Evolutionary conservation across 2,888 invertebrate species (phyloP), one percentile per base, ranked within the genome.

Genomic region (Euspilapteryx auroguttella): DNA sequence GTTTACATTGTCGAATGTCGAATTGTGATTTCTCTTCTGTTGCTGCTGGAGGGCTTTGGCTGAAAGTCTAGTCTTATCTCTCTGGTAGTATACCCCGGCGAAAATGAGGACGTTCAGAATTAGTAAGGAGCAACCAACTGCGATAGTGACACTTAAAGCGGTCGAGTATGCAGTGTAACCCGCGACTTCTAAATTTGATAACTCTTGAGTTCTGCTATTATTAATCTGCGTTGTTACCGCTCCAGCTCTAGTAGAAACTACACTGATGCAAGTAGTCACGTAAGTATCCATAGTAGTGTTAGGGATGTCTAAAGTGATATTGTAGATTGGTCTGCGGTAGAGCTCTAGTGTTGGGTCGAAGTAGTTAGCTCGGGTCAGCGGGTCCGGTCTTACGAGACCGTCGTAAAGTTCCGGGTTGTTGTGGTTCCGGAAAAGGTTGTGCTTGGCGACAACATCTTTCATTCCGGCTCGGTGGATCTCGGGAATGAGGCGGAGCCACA

Each of bases 401-500:
- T 94, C 94, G 76, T 94, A 95, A 31, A 94, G 78, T 43, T 87
- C 87, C 33, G 87, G 86, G 58, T 94, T 92, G 51, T 91, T 88
- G 73, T 93, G 90, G 78, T 92, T 88, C 34, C 89, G 82, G 59
- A 95, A 91, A 49, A 94, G 82, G 79, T 94, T 94, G 75, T 94
- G 92, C 44, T 87, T 81, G 17, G 89, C 87, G 39, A 89, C 88
- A 32, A 89, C 90, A 66, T 91, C 91, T 55, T 90, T 90, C 89
- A 91, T 91, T 28, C 91, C 91, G 1, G 89, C 87, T 25, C 90
- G 79, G 62, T 91, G 91, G 21, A 92, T 81, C 65, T 95, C 94
- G 5, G 96, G 96, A 43, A 97, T 91, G 30, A 96, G 79, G 32
- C 95, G 86, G 30, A 95, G 66, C 96, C 96, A 97, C 38, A 96